Evolutionary conservation across 2,797 vertebrate species (phyloP).

Genomic region (Steatocranus sp.): DNA sequence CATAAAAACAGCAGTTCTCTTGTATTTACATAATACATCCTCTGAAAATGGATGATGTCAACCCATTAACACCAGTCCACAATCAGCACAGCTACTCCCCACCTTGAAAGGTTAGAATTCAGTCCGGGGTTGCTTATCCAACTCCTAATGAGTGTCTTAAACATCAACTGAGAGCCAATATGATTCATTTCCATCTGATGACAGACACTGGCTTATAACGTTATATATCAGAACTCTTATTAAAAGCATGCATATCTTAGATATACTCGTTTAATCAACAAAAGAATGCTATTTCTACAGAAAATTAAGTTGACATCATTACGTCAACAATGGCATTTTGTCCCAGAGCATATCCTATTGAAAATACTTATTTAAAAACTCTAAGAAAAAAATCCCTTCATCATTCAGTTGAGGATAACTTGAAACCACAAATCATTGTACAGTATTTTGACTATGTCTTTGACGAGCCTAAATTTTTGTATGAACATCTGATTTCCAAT

Average conservation of each 20-base stretch:
- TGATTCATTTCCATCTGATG: conserved; percentile 38
- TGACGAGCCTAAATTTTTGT: conserved; percentile 22
- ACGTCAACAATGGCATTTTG: conserved; percentile 69
- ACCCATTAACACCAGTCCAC: conserved; percentile 41
- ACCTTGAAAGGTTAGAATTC: conserved; percentile 28
- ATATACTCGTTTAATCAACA: conserved; percentile 66
- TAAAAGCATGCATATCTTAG: conserved; percentile 80
- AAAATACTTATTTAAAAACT: conserved; percentile 67
- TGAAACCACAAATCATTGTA: conserved; percentile 27
- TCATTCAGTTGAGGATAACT: conserved; percentile 37
- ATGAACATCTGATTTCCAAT: conserved; percentile 38
- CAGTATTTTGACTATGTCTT: conserved; percentile 49
- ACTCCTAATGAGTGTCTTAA: conserved; percentile 23
- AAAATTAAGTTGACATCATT: conserved; percentile 58
- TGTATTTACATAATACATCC: conserved; percentile 66
- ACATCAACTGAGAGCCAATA: conserved; percentile 31
- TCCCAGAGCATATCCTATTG: conserved; percentile 71
- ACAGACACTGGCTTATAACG: conserved; percentile 62
- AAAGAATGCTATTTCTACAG: conserved; percentile 59
- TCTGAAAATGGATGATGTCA: conserved; percentile 60
- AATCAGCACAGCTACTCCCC: conserved; percentile 31
- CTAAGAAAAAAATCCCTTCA: conserved; percentile 60
- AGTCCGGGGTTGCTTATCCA: background rate
- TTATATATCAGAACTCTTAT: conserved; percentile 69
- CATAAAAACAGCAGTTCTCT: conserved; percentile 74